A percentile compares a stretch with the other conserved stretches of the same genome.
Evolutionary conservation across 2,888 invertebrate species (phyloP).

Genomic region (Callimorpha dominula): DNA sequence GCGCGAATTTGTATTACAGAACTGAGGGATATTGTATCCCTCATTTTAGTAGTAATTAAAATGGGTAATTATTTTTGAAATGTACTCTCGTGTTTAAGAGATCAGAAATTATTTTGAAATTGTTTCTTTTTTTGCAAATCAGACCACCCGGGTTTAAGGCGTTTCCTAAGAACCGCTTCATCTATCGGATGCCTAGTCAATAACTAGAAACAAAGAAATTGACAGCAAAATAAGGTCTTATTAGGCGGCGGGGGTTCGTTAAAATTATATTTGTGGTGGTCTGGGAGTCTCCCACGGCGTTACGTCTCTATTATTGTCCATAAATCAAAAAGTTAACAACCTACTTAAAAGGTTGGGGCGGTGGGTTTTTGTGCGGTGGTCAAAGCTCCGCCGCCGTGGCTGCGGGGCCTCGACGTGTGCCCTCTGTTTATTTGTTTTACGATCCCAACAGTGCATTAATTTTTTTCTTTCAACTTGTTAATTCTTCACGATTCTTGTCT

Average conservation of each 20-base stretch:
- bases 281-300: conserved; percentile 84
- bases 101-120: conserved; percentile 56
- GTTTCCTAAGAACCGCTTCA: conserved; percentile 56
- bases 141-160: conserved; percentile 71
- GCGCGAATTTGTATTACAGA: conserved; percentile 59
- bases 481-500: conserved; percentile 78
- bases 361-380: conserved; percentile 82
- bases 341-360: conserved; percentile 85
- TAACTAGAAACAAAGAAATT: conserved; percentile 72
- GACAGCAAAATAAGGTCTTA: conserved; percentile 75
- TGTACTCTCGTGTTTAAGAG: conserved; percentile 50
- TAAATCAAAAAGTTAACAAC: conserved; percentile 87
- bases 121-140: conserved; percentile 52
- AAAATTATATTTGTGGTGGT: conserved; percentile 83
- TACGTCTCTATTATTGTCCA: conserved; percentile 86
- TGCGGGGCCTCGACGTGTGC: conserved; percentile 73
- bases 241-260: conserved; percentile 82
- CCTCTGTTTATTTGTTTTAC: conserved; percentile 85
- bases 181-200: conserved; percentile 54
- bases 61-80: conserved; percentile 47
- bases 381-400: conserved; percentile 81
- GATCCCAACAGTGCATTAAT: conserved; percentile 84
- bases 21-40: conserved; percentile 57
- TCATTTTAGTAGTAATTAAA: conserved; percentile 62
- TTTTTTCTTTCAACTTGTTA: conserved; percentile 79